These are phyloP conservation scores for Steatocranus sp. DNA, from an alignment of 2,797 vertebrate genomes.

Conservation along the genomic window DNA sequence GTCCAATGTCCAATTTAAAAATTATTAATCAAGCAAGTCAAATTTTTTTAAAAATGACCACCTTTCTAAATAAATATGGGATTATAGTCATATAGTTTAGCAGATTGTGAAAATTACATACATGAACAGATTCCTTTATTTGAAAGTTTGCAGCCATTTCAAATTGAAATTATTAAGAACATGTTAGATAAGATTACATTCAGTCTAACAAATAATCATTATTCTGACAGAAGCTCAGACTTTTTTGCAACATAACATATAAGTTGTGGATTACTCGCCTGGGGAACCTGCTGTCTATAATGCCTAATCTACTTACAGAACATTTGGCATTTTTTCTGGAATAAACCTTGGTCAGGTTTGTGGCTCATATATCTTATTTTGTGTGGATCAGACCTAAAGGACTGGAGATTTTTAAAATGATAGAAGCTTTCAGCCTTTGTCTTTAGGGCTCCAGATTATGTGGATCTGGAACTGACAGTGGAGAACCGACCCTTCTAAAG, in stretches of 20 bases:
- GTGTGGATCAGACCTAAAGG: neutral
- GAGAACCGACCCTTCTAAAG: neutral
- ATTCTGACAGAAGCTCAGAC: neutral
- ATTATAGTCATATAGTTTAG: neutral
- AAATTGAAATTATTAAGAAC: neutral
- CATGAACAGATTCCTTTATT: neutral
- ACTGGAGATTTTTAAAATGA: neutral
- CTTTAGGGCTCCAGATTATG: neutral
- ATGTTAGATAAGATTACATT: neutral
- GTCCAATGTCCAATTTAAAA: rapidly evolving
- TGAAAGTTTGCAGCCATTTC: neutral
- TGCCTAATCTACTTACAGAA: constrained; percentile 55
- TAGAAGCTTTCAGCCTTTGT: neutral
- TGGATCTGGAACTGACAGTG: neutral
- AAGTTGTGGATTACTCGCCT: neutral
- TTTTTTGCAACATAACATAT: neutral
- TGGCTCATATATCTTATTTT: neutral
- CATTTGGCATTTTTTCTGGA: neutral
- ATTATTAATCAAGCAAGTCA: neutral
- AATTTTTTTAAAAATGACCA: rapidly evolving
- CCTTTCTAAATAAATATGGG: neutral
- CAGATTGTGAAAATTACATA: neutral
- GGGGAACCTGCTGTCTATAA: constrained; percentile 27
- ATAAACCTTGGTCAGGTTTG: neutral
- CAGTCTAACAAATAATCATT: neutral